Conservation (phyloP, 1,140 invertebrate genomes). For the Lepeophtheirus salmonis region DNA sequence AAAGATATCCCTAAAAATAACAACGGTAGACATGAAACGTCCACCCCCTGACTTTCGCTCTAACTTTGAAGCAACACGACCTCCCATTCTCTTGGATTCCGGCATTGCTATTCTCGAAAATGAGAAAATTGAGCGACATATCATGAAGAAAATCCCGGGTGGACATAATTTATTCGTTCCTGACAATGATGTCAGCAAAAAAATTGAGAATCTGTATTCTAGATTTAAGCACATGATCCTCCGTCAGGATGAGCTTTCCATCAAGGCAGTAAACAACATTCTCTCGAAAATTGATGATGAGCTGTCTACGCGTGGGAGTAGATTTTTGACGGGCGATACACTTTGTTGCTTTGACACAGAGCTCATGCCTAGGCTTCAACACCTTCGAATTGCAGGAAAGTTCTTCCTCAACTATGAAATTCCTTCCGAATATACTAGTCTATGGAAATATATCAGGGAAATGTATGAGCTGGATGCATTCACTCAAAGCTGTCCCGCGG, state of each 20-base stretch:
- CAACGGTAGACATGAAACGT: constrained; percentile 89
- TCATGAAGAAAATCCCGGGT: constrained; percentile 87
- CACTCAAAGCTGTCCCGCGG: constrained; percentile 81
- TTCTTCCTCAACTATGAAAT: constrained; percentile 89
- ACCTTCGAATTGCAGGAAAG: constrained; percentile 87
- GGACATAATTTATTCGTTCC: constrained; percentile 86
- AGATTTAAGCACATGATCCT: constrained; percentile 36
- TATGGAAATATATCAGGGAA: constrained; percentile 88
- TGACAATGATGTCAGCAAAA: constrained; percentile 31
- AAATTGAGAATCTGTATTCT: constrained; percentile 16
- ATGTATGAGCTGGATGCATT: constrained; percentile 94
- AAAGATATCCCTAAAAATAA: constrained; percentile 79
- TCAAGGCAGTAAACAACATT: constrained; percentile 56
- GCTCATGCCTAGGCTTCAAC: constrained; percentile 92
- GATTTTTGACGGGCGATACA: constrained; percentile 86
- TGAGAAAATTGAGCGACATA: constrained; percentile 84
- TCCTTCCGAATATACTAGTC: constrained; percentile 49
- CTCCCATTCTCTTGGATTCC: constrained; percentile 81
- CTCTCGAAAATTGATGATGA: constrained; percentile 61
- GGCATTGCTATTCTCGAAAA: constrained; percentile 79
- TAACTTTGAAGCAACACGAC: constrained; percentile 84
- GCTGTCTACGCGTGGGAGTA: constrained; percentile 55
- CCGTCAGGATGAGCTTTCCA: constrained; percentile 62
- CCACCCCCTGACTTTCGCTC: constrained; percentile 77
- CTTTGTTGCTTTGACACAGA: constrained; percentile 99